Evolutionary conservation across 2,888 invertebrate genomes (phyloP), one percentile per base, ranked within the genome.

Genomic region (Tiphia femorata): DNA sequence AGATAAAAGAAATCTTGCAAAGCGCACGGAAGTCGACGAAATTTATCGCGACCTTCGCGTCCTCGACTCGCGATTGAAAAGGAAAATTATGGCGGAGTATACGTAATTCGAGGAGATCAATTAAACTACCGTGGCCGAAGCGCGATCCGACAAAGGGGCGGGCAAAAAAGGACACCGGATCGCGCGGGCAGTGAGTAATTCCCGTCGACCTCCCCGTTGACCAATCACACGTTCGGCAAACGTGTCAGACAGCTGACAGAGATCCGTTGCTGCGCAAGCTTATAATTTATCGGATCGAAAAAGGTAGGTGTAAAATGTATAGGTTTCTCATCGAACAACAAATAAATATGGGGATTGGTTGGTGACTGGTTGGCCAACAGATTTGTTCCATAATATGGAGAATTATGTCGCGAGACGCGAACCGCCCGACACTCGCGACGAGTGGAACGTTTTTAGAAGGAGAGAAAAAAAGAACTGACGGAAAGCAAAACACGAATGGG

Each of bases 211-310:
- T 57, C 49, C 54, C 49, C 70, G 61, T 64, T 55, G 57, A 50
- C 67, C 72, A 62, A 72, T 73, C 70, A 63, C 57, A 49, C 58
- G 52, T 54, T 59, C 50, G 68, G 71, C 63, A 73, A 75, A 77
- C 73, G 67, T 74, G 75, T 76, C 73, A 68, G 63, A 48, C 41
- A 52, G 51, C 57, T 69, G 75, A 77, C 74, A 60, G 64, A 63
- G 57, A 74, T 68, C 73, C 70, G 69, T 64, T 71, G 68, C 70
- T 66, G 65, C 66, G 73, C 72, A 73, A 76, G 70, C 76, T 71
- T 69, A 81, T 81, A 80, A 82, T 79, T 82, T 77, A 79, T 75
- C 75, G 80, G 81, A 80, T 81, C 71, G 68, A 79, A 79, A 81
- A 81, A 80, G 74, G 75, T 79, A 79, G 79, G 76, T 76, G 78